Percentiles rank a stretch among this genome's conserved stretches.
Conservation (phyloP, 2,888 invertebrate species). For the Seira ritae region DNA sequence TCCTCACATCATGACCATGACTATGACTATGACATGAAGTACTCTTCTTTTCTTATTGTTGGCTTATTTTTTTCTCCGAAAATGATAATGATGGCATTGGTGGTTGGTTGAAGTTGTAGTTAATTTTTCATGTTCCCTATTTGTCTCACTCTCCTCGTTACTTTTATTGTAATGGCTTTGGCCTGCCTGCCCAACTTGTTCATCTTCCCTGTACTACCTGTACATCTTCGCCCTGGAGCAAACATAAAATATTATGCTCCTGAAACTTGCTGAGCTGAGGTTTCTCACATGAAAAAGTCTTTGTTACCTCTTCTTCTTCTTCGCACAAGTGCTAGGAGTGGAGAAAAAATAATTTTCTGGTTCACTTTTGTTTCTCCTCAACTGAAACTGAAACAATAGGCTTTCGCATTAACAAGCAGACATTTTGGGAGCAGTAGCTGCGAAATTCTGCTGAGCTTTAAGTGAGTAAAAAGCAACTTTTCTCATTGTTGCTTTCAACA, state of each 20-base stretch:
- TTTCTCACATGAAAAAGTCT: constrained; percentile 31
- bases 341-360: background rate
- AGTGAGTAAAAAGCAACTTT: background rate
- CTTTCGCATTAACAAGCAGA: too few relatives aligned
- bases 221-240: constrained; percentile 51
- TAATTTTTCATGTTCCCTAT: constrained; percentile 30
- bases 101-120: background rate
- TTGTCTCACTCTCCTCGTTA: constrained; percentile 20
- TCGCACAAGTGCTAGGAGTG: background rate
- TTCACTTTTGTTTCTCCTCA: background rate
- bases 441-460: background rate
- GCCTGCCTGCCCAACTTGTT: background rate
- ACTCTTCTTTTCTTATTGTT: background rate
- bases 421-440: constrained; percentile 25
- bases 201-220: constrained; percentile 1
- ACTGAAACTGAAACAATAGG: background rate
- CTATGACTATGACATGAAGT: too few relatives aligned
- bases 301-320: constrained; percentile 29
- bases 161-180: constrained; percentile 8
- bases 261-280: constrained; percentile 39
- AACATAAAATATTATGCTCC: constrained; percentile 13
- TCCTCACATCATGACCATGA: constrained; percentile 11
- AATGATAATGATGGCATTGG: background rate
- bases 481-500: background rate
- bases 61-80: background rate